phyloP scores from a whole-genome alignment of 2,797 vertebrate species.

The Chelidonichthys spinosus region DNA sequence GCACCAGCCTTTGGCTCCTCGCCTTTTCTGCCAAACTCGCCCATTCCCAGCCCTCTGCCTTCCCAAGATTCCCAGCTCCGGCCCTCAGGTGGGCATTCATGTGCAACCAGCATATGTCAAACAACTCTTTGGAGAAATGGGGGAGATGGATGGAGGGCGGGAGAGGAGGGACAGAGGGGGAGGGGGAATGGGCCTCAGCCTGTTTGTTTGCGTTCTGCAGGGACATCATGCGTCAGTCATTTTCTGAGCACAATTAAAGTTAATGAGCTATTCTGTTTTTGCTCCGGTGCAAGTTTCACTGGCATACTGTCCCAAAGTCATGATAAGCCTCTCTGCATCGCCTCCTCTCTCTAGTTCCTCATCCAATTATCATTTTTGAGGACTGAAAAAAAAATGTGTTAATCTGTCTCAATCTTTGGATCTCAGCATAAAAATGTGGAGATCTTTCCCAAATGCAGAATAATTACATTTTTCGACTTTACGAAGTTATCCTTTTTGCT shows the following conservation, averaged over 20 bases:
- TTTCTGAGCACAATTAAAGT: conserved; percentile 72
- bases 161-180: conserved; percentile 22
- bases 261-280: conserved; percentile 70
- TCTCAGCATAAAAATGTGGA: not conserved
- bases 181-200: conserved; percentile 45
- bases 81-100: conserved; percentile 76
- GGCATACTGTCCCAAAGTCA: conserved; percentile 26
- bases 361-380: not conserved
- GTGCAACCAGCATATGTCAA: conserved; percentile 81
- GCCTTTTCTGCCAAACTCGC: conserved; percentile 25
- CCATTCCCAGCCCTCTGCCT: conserved; percentile 49
- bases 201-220: conserved; percentile 71
- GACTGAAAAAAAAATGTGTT: not conserved
- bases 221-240: conserved; percentile 75
- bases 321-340: conserved; percentile 5
- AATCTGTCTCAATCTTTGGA: conserved; percentile 16
- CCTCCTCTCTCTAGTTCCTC: not conserved
- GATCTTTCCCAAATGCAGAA: not conserved
- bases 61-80: conserved; percentile 55
- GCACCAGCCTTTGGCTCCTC: conserved; percentile 4
- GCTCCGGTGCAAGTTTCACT: conserved; percentile 33
- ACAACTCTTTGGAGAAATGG: conserved; percentile 66
- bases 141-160: conserved; percentile 16
- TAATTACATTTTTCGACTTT: conserved; percentile 18
- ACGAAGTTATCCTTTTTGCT: not conserved